Percentiles rank a stretch among this genome's conserved stretches.
These are phyloP conservation scores for Drosophila niveifrons DNA, from an alignment of 2,888 invertebrate species.

Conservation along the genomic window DNA sequence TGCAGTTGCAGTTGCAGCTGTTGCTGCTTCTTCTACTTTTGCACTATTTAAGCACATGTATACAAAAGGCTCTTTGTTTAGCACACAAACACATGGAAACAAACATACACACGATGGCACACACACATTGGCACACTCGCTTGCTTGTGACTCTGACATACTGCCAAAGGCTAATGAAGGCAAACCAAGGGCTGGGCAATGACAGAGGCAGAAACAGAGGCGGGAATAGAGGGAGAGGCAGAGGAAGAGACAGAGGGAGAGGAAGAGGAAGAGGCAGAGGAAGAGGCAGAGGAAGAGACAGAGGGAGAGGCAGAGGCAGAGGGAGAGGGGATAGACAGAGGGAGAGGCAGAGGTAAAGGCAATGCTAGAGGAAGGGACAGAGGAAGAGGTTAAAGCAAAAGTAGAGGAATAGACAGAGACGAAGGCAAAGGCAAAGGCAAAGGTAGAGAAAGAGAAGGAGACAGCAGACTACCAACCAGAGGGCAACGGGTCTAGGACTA, in stretches of 20 bases:
- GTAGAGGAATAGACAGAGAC: slow-evolving; percentile 16
- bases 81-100: slow-evolving; percentile 42
- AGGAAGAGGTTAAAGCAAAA: background rate
- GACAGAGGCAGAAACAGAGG: slow-evolving; percentile 1
- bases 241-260: background rate
- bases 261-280: slow-evolving; percentile 13
- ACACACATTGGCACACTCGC: slow-evolving; percentile 1
- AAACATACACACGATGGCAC: slow-evolving; percentile 11
- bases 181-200: slow-evolving; percentile 45
- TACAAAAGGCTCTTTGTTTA: slow-evolving; percentile 68
- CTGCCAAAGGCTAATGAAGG: slow-evolving; percentile 79
- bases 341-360: background rate
- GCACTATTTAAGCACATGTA: slow-evolving; percentile 38
- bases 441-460: slow-evolving; percentile 13
- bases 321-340: too few species aligned
- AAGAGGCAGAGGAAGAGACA: background rate
- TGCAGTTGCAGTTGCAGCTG: slow-evolving; percentile 6
- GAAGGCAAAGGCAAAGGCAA: slow-evolving; percentile 3
- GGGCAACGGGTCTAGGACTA: slow-evolving; percentile 51
- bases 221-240: slow-evolving; percentile 1
- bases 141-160: slow-evolving; percentile 67
- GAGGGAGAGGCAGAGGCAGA: background rate
- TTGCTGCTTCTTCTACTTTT: slow-evolving; percentile 28
- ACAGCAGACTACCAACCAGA: background rate
- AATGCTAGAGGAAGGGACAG: slow-evolving; percentile 3